phyloP scores from a whole-genome alignment of 1,140 invertebrate genomes.

The Ganaspis sp. region DNA sequence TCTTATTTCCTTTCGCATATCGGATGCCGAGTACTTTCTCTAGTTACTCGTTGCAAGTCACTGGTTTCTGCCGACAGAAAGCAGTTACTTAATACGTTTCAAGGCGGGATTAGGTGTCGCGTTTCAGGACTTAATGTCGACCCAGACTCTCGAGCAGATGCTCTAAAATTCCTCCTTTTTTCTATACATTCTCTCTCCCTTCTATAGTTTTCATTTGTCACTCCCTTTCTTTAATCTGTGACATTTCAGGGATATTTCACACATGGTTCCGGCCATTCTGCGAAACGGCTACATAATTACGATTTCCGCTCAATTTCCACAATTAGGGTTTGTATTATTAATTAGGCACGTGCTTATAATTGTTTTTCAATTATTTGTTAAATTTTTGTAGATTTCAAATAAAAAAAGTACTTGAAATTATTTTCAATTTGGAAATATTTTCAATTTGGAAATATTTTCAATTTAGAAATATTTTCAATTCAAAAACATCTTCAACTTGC shows the following conservation, averaged over 20 bases:
- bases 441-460: no score
- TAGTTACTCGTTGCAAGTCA: conserved; percentile 21
- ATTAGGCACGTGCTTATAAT: no score
- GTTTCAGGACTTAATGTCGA: conserved; percentile 56
- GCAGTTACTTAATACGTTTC: conserved; percentile 71
- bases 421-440: no score
- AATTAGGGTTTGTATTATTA: no score
- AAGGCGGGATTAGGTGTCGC: conserved; percentile 69
- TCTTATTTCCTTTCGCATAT: no score
- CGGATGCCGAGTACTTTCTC: neutral
- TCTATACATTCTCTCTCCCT: neutral
- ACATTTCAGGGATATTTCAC: conserved; percentile 27
- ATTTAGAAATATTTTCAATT: no score
- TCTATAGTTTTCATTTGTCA: conserved; percentile 7
- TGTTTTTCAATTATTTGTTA: no score
- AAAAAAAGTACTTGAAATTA: no score
- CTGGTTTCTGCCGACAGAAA: conserved; percentile 46
- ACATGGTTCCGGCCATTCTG: neutral
- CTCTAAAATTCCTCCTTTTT: neutral
- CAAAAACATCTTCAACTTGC: no score
- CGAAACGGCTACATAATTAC: no score
- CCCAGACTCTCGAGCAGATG: conserved; percentile 17
- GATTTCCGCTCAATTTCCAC: no score
- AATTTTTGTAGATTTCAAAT: no score
- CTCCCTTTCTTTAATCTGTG: conserved; percentile 21